phyloP scores from a whole-genome alignment of 2,797 vertebrate species.

The Acanthiza pusilla region DNA sequence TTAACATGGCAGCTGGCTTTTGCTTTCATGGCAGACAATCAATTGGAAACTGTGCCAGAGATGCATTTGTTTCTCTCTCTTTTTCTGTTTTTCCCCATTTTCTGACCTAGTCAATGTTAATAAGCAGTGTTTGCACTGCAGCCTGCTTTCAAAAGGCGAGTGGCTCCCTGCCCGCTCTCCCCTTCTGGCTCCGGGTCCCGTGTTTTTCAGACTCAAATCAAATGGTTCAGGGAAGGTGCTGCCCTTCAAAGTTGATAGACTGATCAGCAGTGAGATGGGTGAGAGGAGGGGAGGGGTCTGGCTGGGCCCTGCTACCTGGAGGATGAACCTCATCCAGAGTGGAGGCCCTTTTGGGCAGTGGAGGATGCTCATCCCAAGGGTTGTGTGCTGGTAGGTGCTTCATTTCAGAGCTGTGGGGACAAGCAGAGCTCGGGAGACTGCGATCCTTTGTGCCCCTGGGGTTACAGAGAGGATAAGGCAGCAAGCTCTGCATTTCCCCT shows the following conservation, averaged over 20 bases:
- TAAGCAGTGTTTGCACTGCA: slow-evolving; percentile 4
- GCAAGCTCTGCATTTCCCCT: not conserved
- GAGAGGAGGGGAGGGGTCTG: not conserved
- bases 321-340: not conserved
- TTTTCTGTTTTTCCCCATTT: slow-evolving; percentile 28
- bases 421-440: not conserved
- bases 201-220: not conserved
- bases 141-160: not conserved
- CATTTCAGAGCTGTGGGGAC: not conserved
- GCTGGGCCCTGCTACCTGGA: not conserved
- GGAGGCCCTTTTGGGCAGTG: not conserved
- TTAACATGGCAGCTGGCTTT: slow-evolving; percentile 73
- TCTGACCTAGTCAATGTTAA: slow-evolving; percentile 49
- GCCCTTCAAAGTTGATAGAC: slow-evolving; percentile 52
- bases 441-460: not conserved
- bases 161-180: not conserved
- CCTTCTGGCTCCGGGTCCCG: not conserved
- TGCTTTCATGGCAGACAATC: slow-evolving; percentile 70
- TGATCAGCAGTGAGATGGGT: not conserved
- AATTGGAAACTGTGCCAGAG: slow-evolving; percentile 62
- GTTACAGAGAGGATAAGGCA: not conserved
- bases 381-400: fast-evolving
- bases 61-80: slow-evolving; percentile 59
- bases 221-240: slow-evolving; percentile 17
- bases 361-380: not conserved